Conservation (phyloP, 2,113 vertebrate species). For the Gorsachius goisagi region DNA sequence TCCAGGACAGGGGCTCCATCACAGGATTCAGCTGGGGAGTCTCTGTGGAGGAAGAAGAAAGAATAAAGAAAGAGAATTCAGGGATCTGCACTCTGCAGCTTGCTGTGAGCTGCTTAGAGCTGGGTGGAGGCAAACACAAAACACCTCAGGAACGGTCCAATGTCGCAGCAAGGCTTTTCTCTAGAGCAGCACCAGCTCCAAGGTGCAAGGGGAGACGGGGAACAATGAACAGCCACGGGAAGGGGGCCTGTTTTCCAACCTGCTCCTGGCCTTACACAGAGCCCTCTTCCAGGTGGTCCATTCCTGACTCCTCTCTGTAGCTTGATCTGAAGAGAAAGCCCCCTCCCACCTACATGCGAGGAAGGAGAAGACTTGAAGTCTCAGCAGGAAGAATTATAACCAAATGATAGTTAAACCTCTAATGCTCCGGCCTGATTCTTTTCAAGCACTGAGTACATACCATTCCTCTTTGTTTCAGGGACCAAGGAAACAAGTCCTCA, state of each 20-base stretch:
- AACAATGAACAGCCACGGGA: background rate
- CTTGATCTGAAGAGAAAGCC: background rate
- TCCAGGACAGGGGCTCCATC: slow-evolving; percentile 89
- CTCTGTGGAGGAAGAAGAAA: slow-evolving; percentile 53
- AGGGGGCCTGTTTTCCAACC: background rate
- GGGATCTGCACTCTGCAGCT: background rate
- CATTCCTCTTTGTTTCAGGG: background rate
- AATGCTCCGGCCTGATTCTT: background rate
- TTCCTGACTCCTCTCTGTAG: background rate
- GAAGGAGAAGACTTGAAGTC: background rate
- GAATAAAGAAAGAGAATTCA: background rate
- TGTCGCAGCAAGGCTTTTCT: background rate
- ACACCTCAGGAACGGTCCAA: background rate
- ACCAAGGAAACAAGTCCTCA: background rate
- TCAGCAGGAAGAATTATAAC: background rate
- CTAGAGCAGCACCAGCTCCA: background rate
- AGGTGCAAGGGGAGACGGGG: background rate
- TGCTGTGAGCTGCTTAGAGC: background rate
- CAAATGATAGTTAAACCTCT: background rate
- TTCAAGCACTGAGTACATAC: background rate
- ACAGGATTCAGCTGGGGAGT: slow-evolving; percentile 80
- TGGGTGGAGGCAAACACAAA: background rate
- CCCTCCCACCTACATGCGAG: background rate
- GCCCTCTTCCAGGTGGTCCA: background rate
- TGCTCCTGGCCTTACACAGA: background rate